Evolutionary conservation across 2,888 invertebrate genomes (phyloP).

Genomic region (Ophonus ardosiacus): DNA sequence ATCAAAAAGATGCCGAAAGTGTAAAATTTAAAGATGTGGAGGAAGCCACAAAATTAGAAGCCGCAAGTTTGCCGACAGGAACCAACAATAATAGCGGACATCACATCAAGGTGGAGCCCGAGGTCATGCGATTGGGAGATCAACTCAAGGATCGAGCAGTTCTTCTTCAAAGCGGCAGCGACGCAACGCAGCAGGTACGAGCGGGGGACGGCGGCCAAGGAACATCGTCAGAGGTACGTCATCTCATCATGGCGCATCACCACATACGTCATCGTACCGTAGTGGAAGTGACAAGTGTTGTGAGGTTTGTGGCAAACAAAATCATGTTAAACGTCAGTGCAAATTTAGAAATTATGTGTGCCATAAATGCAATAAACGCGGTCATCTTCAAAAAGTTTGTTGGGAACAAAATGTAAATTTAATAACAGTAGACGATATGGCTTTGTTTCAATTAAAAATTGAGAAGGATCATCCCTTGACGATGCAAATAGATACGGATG

Average conservation of each 20-base stretch:
- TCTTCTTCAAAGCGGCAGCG: too few relatives aligned
- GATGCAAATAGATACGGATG: conserved; percentile 20
- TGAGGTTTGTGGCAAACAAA: conserved; percentile 22
- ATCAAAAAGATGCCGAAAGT: background rate
- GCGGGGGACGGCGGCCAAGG: too few relatives aligned
- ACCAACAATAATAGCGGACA: background rate
- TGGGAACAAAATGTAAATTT: background rate
- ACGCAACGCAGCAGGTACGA: too few relatives aligned
- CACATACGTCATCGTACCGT: background rate
- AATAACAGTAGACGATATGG: conserved; percentile 4
- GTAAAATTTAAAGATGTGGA: background rate
- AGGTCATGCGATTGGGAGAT: too few relatives aligned
- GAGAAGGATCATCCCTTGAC: background rate
- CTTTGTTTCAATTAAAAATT: background rate
- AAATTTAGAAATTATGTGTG: conserved; percentile 15
- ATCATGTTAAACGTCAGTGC: conserved; percentile 27
- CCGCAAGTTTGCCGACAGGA: background rate
- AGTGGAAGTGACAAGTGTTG: background rate
- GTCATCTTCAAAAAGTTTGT: conserved; percentile 1
- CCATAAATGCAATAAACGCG: conserved; percentile 14
- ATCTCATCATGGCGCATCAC: background rate
- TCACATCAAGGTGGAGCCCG: conserved; percentile 10
- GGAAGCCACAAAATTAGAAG: conserved; percentile 2
- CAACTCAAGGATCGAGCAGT: too few relatives aligned
- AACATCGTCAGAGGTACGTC: too few relatives aligned